Conservation (phyloP, 1,140 invertebrate genomes). For the Harlomillsia oculata region DNA sequence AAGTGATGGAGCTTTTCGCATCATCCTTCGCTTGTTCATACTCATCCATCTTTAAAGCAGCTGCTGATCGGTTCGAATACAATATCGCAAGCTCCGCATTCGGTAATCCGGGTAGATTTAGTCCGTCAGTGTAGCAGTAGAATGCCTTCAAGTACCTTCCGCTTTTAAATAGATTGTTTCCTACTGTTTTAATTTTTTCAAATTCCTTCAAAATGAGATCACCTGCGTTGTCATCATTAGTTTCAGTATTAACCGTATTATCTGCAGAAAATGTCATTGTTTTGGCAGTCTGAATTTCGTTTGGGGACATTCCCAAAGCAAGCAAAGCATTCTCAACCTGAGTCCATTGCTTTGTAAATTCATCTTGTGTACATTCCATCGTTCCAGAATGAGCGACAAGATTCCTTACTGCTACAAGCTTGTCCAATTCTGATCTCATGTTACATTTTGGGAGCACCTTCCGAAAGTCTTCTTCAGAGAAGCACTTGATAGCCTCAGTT, state of each 20-base stretch:
- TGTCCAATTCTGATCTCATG: background rate
- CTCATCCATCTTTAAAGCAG: background rate
- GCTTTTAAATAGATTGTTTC: conserved; percentile 4
- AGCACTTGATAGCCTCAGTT: background rate
- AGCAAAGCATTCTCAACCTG: background rate
- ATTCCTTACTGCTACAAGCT: background rate
- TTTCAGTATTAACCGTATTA: background rate
- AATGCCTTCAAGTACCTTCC: conserved; percentile 7
- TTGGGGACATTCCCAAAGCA: background rate
- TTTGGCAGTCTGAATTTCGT: background rate
- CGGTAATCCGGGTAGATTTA: background rate
- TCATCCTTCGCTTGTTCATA: conserved; percentile 2
- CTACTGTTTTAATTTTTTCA: conserved; percentile 6
- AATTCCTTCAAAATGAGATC: background rate
- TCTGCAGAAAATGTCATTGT: background rate
- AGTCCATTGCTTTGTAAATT: conserved; percentile 6
- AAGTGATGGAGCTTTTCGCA: conserved; percentile 1
- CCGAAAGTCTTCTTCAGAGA: background rate
- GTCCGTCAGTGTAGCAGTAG: conserved; percentile 10
- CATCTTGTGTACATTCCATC: background rate
- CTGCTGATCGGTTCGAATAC: conserved; percentile 22
- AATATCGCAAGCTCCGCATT: conserved; percentile 6
- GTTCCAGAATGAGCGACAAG: conserved; percentile 2
- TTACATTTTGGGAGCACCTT: too few relatives aligned
- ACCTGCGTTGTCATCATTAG: background rate